Conservation (phyloP, 2,888 invertebrate species). For the Parnassius smintheus region DNA sequence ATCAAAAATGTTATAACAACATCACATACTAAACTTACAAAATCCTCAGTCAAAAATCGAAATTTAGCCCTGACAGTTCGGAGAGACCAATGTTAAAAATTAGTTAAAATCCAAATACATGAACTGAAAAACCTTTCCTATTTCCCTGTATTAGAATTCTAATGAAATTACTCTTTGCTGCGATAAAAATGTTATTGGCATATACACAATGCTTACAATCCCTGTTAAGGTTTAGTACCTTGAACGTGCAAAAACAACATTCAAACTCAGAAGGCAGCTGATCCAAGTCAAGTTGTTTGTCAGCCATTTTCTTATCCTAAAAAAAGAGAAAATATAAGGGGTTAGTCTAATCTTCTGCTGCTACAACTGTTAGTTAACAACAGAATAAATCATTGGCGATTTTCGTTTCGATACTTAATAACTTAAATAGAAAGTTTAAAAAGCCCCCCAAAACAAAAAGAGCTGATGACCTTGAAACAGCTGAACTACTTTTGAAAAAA, state of each 20-base stretch:
- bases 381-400: constrained; percentile 28
- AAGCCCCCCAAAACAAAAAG: too few species aligned
- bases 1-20: too few species aligned
- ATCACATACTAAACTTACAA: too few species aligned
- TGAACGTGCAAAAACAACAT: constrained; percentile 98
- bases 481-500: too few species aligned
- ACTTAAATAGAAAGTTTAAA: too few species aligned
- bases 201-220: constrained; percentile 9
- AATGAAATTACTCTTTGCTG: not conserved
- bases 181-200: not conserved
- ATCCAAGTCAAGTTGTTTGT: constrained; percentile 89
- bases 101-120: too few species aligned
- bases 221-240: constrained; percentile 85
- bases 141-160: too few species aligned
- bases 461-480: too few species aligned
- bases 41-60: too few species aligned
- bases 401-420: not conserved
- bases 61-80: too few species aligned
- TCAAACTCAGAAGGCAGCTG: constrained; percentile 97
- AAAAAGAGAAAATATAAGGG: constrained; percentile 73
- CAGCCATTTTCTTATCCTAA: constrained; percentile 86
- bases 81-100: too few species aligned
- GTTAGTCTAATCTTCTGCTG: constrained; percentile 32
- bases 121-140: too few species aligned
- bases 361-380: constrained; percentile 20